These are phyloP conservation scores for Chloroceryle inda DNA, from an alignment of 2,797 vertebrate species.

Conservation along the genomic window DNA sequence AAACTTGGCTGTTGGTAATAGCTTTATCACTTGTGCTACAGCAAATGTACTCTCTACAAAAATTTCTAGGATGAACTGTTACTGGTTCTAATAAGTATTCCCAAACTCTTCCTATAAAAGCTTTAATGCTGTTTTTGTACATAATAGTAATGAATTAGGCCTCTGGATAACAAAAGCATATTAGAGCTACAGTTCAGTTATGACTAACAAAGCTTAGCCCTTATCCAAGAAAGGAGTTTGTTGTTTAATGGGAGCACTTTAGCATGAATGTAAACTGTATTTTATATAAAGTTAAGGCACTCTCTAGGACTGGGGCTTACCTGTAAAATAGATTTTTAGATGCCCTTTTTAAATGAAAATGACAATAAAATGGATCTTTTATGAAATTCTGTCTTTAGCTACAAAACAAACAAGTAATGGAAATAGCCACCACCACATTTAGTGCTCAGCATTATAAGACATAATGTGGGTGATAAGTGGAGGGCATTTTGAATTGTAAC, in stretches of 20 bases:
- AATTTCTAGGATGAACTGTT: constrained; percentile 22
- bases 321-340: neutral
- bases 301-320: neutral
- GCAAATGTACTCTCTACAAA: neutral
- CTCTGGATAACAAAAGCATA: neutral
- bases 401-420: neutral
- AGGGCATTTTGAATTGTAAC: neutral
- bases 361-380: neutral
- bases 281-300: neutral
- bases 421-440: neutral
- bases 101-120: neutral
- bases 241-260: neutral
- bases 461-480: neutral
- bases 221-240: neutral
- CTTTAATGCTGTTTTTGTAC: neutral
- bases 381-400: neutral
- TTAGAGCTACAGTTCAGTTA: neutral
- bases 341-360: neutral
- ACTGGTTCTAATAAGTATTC: constrained; percentile 13
- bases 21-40: constrained; percentile 65
- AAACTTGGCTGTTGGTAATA: constrained; percentile 70
- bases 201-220: neutral
- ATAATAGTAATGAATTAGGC: neutral
- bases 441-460: neutral
- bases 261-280: neutral